Evolutionary conservation across 2,888 invertebrate genomes (phyloP).

Genomic region (Hydrotaea diabolus): DNA sequence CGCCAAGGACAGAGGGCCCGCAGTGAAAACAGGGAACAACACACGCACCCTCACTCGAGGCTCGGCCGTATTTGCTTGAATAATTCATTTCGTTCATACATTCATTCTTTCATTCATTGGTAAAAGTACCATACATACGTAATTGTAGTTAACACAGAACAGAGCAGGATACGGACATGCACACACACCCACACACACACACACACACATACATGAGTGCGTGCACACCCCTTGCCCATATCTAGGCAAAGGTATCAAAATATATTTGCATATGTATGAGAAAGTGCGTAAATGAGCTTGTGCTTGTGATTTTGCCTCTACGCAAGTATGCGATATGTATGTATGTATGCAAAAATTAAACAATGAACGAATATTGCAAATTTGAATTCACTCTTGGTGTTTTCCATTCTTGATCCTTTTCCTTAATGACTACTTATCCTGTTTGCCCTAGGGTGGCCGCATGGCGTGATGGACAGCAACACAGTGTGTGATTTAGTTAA

Average conservation of each 20-base stretch:
- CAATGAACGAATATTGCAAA: constrained; percentile 61
- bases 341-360: constrained; percentile 37
- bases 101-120: background rate
- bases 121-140: background rate
- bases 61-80: background rate
- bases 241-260: background rate
- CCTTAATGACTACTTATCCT: too few relatives aligned
- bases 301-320: background rate
- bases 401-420: constrained; percentile 13
- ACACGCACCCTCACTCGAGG: background rate
- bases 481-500: too few relatives aligned
- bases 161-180: background rate
- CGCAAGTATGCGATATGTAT: constrained; percentile 18
- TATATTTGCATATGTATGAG: constrained; percentile 28
- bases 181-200: background rate
- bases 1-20: too few relatives aligned
- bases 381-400: constrained; percentile 29
- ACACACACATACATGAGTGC: too few relatives aligned
- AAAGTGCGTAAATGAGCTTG: background rate
- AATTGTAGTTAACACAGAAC: background rate
- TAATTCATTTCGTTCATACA: background rate
- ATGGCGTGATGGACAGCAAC: too few relatives aligned
- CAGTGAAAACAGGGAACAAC: background rate
- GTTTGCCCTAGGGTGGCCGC: too few relatives aligned
- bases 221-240: background rate